Base-by-base conservation (phyloP, 2,888 invertebrate species). In the Leucoptera coffeella region DNA sequence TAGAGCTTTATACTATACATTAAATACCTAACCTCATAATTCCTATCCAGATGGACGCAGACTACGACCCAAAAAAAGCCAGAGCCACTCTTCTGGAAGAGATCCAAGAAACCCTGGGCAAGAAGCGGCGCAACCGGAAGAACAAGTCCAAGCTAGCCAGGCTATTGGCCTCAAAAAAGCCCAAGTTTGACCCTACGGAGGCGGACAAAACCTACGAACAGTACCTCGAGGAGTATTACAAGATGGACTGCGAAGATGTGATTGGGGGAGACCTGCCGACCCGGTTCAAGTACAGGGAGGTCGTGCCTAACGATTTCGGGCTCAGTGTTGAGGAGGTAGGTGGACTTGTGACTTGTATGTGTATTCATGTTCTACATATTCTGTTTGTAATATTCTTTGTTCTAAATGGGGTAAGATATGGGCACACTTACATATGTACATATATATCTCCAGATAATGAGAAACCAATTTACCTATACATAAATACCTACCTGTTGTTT, bases 161-260 rank as follows among this genome's bases (percentile, higher is more conserved):
- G 45, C 75, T 85, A 13, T 54, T 93, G 3, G 64, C 78, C 10
- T 64, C 75, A 17, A 77, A 85, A 27, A 94, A 94, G 47, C 95
- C 95, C 0, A 73, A 78, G 27, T 95, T 86, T 56, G 78, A 95
- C 52, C 90, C 94, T 0, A 61, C 74, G 1, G 43, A 47, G 8
- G 72, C 80, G 30, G 77, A 84, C 32, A 73, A 73, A 42, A 82
- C 82, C 0, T 94, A 90, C 53, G 78, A 83, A 15, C 76, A 93
- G 39, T 94, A 94, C 47, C 80, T 94, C 48, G 91, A 96, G 42
- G 94, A 96, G 53, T 96, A 95, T 52, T 96, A 96, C 48, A 81
- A 85, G 42, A 69, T 96, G 47, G 92, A 96, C 54, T 97, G 88
- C 51, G 97, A 97, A 48, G 97, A 99, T 54, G 78, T 96, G 26